These are phyloP conservation scores for Gasterosteus nipponicus DNA, from an alignment of 2,113 vertebrate species.

Conservation along the genomic window DNA sequence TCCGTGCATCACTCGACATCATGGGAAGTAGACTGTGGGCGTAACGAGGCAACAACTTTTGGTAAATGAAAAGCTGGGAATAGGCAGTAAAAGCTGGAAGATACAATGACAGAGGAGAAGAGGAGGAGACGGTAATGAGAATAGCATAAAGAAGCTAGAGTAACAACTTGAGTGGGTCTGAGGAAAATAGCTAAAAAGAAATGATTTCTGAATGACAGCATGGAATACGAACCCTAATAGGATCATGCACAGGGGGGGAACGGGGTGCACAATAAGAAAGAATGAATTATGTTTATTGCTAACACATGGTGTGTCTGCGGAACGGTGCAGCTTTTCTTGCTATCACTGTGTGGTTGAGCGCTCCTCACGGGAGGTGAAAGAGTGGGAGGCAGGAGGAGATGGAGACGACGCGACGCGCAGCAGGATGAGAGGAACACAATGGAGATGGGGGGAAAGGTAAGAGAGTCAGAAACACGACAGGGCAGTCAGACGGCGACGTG, in stretches of 20 bases:
- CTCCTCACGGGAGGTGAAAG: neutral
- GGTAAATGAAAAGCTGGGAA: conserved; percentile 42
- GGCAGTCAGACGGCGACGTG: conserved; percentile 1
- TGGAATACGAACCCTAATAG: conserved; percentile 10
- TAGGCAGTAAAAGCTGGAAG: conserved; percentile 21
- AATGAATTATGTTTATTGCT: conserved; percentile 30
- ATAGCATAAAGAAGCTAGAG: conserved; percentile 22
- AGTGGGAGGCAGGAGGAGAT: conserved; percentile 29
- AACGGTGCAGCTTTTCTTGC: neutral
- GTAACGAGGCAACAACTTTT: conserved; percentile 32
- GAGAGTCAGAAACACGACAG: neutral
- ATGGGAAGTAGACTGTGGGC: conserved; percentile 27
- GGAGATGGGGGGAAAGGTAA: conserved; percentile 1
- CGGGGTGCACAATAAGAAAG: neutral
- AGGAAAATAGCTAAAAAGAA: conserved; percentile 19
- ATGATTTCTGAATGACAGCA: conserved; percentile 20
- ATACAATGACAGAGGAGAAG: conserved; percentile 22
- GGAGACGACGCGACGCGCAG: conserved; percentile 19
- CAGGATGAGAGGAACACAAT: conserved; percentile 39
- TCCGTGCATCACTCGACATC: conserved; percentile 29
- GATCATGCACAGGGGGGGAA: neutral
- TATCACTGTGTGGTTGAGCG: conserved; percentile 6
- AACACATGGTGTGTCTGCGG: conserved; percentile 28
- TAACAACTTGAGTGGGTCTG: conserved; percentile 22
- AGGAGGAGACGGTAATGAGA: conserved; percentile 32